Percentiles rank a stretch among this genome's conserved stretches.
Evolutionary conservation across 2,113 vertebrate species (phyloP).

Genomic region (Spermophilus dauricus): DNA sequence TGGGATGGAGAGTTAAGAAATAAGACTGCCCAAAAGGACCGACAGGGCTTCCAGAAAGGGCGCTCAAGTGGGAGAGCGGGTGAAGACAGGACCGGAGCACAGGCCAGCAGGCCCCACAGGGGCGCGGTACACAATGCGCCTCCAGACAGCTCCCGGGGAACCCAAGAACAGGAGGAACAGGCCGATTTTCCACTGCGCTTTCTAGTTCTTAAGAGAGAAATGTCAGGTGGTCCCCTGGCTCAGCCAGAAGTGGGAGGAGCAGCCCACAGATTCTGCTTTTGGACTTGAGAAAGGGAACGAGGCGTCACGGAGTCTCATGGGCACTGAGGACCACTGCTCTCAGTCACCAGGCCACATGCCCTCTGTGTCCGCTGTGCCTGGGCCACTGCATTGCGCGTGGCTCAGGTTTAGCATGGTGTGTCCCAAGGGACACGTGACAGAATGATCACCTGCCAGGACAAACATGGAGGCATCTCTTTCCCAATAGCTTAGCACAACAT

Average conservation of each 20-base stretch:
- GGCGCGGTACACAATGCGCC: neutral
- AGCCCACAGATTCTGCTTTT: neutral
- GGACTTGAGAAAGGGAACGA: neutral
- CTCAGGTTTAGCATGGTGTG: neutral
- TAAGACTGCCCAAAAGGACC: neutral
- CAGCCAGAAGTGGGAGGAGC: neutral
- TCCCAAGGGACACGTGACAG: neutral
- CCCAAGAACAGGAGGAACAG: neutral
- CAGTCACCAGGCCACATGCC: no score
- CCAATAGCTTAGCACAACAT: neutral
- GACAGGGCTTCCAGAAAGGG: neutral
- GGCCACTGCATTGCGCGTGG: accelerated
- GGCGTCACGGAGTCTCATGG: neutral
- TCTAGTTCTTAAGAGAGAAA: neutral
- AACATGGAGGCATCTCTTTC: neutral
- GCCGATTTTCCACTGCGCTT: neutral
- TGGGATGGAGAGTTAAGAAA: neutral
- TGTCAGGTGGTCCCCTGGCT: neutral
- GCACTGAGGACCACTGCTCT: no score
- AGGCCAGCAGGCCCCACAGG: neutral
- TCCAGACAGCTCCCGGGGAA: neutral
- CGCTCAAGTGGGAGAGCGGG: no score
- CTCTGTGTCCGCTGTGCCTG: neutral
- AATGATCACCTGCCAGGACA: neutral
- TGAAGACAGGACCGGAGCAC: neutral